phyloP scores from a whole-genome alignment of 2,113 vertebrate species.

The Lepidothrix coronata region DNA sequence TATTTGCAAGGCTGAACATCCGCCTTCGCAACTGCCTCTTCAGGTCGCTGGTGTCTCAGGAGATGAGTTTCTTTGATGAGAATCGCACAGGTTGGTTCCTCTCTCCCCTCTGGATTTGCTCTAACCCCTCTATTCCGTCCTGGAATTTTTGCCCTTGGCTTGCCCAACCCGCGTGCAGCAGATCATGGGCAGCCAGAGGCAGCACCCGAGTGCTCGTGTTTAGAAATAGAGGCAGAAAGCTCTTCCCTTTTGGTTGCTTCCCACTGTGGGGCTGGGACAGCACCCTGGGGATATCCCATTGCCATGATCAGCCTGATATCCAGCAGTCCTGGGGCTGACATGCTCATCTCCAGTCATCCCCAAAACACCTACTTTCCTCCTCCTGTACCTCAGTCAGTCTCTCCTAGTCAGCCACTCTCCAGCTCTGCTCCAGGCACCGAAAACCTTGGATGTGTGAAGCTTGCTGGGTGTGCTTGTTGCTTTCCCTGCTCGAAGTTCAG shows the following conservation, averaged over 20 bases:
- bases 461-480: neutral
- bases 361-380: neutral
- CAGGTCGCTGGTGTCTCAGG: constrained; percentile 87
- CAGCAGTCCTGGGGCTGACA: neutral
- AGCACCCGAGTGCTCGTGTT: accelerated
- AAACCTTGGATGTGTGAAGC: neutral
- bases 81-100: constrained; percentile 88
- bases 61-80: constrained; percentile 93
- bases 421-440: neutral
- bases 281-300: neutral
- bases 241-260: neutral
- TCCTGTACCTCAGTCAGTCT: neutral
- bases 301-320: neutral
- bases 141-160: neutral
- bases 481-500: neutral
- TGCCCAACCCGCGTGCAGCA: neutral
- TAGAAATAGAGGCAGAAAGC: neutral
- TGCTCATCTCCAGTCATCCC: neutral
- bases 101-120: neutral
- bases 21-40: constrained; percentile 91
- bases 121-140: neutral
- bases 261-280: accelerated
- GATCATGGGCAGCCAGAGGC: neutral
- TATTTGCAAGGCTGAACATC: constrained; percentile 90
- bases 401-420: accelerated